Percentiles rank a stretch among this genome's conserved stretches.
phyloP scores from a whole-genome alignment of 2,797 vertebrate genomes.

The Calcarius lapponicus region DNA sequence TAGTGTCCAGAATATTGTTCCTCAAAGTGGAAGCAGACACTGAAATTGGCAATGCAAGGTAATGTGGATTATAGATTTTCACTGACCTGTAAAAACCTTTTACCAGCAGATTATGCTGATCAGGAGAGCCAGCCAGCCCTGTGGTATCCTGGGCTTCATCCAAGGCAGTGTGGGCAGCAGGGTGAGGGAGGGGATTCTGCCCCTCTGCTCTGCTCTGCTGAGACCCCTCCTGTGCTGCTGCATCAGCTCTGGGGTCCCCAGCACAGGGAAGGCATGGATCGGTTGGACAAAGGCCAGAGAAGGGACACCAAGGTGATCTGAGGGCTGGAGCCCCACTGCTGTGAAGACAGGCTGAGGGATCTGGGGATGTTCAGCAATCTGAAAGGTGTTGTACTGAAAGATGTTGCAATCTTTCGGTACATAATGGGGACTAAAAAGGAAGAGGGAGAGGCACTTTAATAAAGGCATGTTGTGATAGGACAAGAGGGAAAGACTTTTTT shows the following conservation, averaged over 20 bases:
- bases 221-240: neutral
- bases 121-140: neutral
- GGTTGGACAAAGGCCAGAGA: rapidly evolving
- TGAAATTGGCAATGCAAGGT: neutral
- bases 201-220: neutral
- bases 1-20: neutral
- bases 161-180: rapidly evolving
- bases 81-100: neutral
- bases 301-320: too few relatives aligned
- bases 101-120: neutral
- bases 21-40: neutral
- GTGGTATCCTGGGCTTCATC: neutral
- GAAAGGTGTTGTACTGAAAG: neutral
- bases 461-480: neutral
- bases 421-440: too few relatives aligned
- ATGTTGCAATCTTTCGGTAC: neutral
- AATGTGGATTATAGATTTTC: neutral
- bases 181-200: rapidly evolving
- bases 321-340: neutral
- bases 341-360: neutral
- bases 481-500: neutral
- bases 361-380: neutral
- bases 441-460: neutral
- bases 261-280: rapidly evolving
- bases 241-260: neutral